Base-by-base conservation (phyloP, 1,140 invertebrate species). In the Rhopalosiphum maidis region DNA sequence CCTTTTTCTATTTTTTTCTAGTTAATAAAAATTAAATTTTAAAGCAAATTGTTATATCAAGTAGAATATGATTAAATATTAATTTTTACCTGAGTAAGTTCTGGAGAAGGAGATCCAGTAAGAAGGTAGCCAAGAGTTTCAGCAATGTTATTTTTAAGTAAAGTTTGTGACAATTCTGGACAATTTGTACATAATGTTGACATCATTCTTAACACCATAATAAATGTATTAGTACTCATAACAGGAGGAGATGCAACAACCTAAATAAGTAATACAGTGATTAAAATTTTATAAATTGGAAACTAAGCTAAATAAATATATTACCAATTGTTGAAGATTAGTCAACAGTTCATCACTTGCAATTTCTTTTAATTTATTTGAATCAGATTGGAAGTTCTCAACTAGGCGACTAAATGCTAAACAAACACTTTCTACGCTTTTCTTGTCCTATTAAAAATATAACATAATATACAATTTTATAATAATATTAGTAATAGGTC, bases 381-480 rank as follows among this genome's bases (percentile, higher is more conserved):
- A 97, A 95, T 99, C 98, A 94, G 97, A 96, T 95, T 99, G 98
- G 95, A 99, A 99, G 95, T 98, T 99, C 94, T 99, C 99, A 1
- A 99, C 98, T 22, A 99, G 96, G 35, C 99, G 96, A 94, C 98
- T 98, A 95, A 99, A 99, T 41, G 99, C 98, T 91, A 99, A 96
- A 94, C 99, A 99, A 15, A 99, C 98, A 95, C 98, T 98, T 95
- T 99, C 99, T 30, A 99, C 98, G 94, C 98, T 99, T 94, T 99
- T 99, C 95, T 99, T 99, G 95, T 99, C 99, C 95, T 96, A 94
- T 41, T 60, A 94, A 68, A 77, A 37, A 37, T 9, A 22, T 85
- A 85, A 54, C 35, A 90, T 88, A 9, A 46, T 9, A 46, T 51
- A 51, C 21, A 51, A 51, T 51, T 21, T 51, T 4, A 51, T 18